These are phyloP conservation scores for Mus pahari DNA, from an alignment of 2,113 vertebrate genomes.

Conservation along the genomic window DNA sequence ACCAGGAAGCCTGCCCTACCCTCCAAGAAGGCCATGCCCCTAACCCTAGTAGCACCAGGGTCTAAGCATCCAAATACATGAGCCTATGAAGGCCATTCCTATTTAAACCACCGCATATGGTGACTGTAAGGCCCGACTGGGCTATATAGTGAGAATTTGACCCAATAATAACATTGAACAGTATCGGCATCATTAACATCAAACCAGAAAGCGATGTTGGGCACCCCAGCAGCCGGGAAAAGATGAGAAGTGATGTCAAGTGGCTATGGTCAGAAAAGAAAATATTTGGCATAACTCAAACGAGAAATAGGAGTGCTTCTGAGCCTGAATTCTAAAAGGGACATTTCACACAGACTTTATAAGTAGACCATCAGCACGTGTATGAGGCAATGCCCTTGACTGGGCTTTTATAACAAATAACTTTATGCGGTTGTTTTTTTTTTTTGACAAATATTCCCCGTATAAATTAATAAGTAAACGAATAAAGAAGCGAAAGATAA, in stretches of 20 bases:
- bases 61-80: background rate
- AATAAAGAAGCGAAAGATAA: conserved; percentile 47
- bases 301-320: background rate
- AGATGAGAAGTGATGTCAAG: background rate
- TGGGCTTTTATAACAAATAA: conserved; percentile 20
- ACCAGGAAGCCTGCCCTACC: background rate
- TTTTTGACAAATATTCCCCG: conserved; percentile 60
- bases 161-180: no score
- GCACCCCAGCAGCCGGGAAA: background rate
- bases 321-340: conserved; percentile 38
- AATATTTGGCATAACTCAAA: background rate
- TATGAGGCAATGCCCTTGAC: conserved; percentile 10
- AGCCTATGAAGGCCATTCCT: background rate
- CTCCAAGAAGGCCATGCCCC: background rate
- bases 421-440: conserved; percentile 43
- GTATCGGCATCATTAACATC: background rate
- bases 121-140: background rate
- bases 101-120: background rate
- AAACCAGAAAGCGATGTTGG: background rate
- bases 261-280: background rate
- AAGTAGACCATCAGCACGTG: background rate
- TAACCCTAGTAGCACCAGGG: background rate
- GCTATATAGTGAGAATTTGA: background rate
- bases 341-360: conserved; percentile 25
- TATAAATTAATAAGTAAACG: conserved; percentile 55